A percentile compares a stretch with the other conserved stretches of the same genome.
Conservation (phyloP, 2,888 invertebrate genomes). For the Melieria crassipennis region DNA sequence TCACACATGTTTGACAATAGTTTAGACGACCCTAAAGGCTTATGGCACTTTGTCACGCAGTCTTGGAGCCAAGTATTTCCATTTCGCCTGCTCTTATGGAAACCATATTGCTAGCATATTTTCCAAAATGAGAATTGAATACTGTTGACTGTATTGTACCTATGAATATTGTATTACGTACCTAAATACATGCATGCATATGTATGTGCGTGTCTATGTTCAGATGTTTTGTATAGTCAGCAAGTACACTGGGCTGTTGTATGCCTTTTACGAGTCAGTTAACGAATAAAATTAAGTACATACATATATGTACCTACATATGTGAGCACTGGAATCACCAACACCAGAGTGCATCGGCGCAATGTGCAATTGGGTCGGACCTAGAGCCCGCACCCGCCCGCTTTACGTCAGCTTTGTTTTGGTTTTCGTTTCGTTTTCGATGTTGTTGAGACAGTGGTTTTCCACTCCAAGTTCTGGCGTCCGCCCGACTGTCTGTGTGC, state of each 20-base stretch:
- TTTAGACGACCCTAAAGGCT: too few species aligned
- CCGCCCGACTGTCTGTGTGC: too few species aligned
- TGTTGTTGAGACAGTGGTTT: background rate
- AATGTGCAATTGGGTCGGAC: background rate
- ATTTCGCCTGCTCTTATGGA: too few species aligned
- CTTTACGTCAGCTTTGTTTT: background rate
- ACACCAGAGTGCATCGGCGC: background rate
- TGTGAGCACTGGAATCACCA: background rate
- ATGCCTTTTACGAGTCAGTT: constrained; percentile 10
- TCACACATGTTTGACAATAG: too few species aligned
- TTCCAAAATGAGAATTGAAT: too few species aligned
- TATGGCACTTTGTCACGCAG: too few species aligned
- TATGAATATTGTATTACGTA: constrained; percentile 1
- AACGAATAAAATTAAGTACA: background rate
- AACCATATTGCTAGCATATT: too few species aligned
- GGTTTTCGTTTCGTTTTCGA: constrained; percentile 21
- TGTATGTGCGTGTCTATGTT: background rate
- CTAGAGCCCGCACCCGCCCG: background rate
- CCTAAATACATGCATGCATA: background rate
- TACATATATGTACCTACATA: background rate
- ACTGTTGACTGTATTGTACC: too few species aligned
- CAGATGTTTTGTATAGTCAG: background rate
- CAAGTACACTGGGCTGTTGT: background rate
- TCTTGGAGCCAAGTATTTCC: too few species aligned
- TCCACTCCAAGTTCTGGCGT: too few species aligned